These are phyloP conservation scores for Chamaea fasciata DNA, from an alignment of 2,113 vertebrate genomes.

Conservation along the genomic window DNA sequence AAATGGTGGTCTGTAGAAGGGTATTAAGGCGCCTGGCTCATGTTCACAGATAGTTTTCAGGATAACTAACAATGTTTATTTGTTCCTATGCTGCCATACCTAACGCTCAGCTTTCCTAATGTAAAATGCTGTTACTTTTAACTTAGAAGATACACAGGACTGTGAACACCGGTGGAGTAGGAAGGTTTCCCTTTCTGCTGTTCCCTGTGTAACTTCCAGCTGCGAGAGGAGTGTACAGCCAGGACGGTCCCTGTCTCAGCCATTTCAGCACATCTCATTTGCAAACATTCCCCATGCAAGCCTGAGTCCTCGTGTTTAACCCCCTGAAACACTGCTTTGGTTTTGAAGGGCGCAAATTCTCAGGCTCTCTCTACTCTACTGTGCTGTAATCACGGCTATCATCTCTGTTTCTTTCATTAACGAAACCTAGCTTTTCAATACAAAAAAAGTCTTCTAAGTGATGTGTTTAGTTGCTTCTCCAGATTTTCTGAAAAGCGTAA, in stretches of 20 bases:
- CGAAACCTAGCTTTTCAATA: background rate
- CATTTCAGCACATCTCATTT: background rate
- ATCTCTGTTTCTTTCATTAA: background rate
- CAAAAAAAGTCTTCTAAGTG: background rate
- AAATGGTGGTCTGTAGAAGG: background rate
- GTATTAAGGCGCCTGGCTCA: background rate
- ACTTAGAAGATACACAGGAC: background rate
- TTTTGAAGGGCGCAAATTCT: background rate
- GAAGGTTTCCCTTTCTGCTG: background rate
- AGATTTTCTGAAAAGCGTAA: background rate
- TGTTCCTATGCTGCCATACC: background rate
- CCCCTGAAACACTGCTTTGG: background rate
- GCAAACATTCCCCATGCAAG: background rate
- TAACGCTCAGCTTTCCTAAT: background rate
- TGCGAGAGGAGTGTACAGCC: background rate
- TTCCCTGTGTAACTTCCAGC: background rate
- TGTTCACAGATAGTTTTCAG: background rate
- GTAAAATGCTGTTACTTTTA: background rate
- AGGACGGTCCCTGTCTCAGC: rapidly evolving
- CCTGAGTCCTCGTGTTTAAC: background rate
- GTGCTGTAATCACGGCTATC: rapidly evolving
- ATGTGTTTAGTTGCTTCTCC: background rate
- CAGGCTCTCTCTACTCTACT: background rate
- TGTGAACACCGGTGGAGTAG: background rate
- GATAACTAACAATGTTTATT: background rate